Percentiles rank a stretch among this genome's conserved stretches.
Conservation (phyloP, 2,888 invertebrate species). For the Smittia sp. region DNA sequence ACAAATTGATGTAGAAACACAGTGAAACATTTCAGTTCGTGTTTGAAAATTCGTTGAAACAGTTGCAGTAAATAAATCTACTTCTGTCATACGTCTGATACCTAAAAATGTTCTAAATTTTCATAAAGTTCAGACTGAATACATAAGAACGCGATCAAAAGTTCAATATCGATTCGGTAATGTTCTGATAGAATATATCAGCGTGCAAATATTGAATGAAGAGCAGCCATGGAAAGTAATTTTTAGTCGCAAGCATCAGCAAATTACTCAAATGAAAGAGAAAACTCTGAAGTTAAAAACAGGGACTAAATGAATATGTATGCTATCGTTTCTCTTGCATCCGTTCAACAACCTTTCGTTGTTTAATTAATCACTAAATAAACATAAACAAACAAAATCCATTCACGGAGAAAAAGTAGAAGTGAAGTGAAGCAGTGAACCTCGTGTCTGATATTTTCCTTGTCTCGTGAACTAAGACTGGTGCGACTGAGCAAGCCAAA, state of each 20-base stretch:
- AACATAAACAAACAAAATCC: constrained; percentile 4
- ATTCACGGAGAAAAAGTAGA: background rate
- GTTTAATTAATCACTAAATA: constrained; percentile 28
- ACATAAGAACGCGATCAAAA: too few relatives aligned
- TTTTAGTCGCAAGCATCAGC: background rate
- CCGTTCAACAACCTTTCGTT: constrained; percentile 6
- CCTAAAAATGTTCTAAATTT: too few relatives aligned
- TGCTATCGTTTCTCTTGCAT: background rate
- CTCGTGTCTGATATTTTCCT: constrained; percentile 14
- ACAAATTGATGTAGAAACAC: too few relatives aligned
- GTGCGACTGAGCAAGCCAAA: background rate
- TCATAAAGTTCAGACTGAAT: too few relatives aligned
- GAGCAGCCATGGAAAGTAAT: background rate
- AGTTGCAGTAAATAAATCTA: too few relatives aligned
- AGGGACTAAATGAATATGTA: constrained; percentile 6
- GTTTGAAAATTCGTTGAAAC: too few relatives aligned
- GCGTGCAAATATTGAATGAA: background rate
- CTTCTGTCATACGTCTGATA: too few relatives aligned
- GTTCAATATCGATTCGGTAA: background rate
- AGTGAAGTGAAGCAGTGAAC: background rate
- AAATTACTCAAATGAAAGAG: background rate
- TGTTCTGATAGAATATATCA: background rate
- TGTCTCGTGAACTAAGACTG: background rate
- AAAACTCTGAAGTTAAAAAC: background rate
- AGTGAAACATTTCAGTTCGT: too few relatives aligned